A percentile compares a stretch with the other conserved stretches of the same genome.
phyloP scores from a whole-genome alignment of 1,140 invertebrate genomes.

The Ctenoplectra terminalis region DNA sequence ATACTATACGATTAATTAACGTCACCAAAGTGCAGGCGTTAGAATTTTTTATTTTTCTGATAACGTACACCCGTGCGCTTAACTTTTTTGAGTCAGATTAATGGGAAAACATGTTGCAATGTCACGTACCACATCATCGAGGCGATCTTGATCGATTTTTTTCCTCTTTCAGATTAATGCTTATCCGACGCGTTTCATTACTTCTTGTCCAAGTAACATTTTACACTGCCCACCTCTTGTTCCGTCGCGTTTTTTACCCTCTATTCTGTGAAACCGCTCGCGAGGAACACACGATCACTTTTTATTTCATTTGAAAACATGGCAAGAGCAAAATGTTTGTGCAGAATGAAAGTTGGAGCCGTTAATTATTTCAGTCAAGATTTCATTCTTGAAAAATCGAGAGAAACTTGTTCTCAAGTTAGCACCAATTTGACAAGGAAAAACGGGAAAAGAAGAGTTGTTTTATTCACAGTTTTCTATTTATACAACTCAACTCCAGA shows the following conservation, averaged over 20 bases:
- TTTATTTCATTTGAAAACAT: neutral
- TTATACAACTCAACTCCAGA: neutral
- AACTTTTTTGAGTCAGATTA: constrained; percentile 30
- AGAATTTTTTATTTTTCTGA: neutral
- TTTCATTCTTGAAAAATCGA: neutral
- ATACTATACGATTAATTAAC: neutral
- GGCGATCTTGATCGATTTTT: constrained; percentile 42
- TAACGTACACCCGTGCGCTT: neutral
- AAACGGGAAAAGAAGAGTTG: neutral
- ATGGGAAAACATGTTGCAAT: constrained; percentile 12
- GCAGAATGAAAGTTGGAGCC: neutral
- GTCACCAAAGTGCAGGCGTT: neutral
- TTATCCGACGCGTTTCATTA: constrained; percentile 21
- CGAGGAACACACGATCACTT: neutral
- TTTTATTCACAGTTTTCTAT: neutral
- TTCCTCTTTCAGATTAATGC: constrained; percentile 11
- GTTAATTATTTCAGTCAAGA: neutral
- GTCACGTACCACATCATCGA: constrained; percentile 66
- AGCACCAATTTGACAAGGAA: neutral
- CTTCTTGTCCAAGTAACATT: constrained; percentile 10
- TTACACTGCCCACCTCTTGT: neutral
- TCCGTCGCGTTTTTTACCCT: neutral
- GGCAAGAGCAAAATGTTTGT: neutral
- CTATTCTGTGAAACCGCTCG: neutral
- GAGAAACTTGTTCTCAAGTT: neutral